Evolutionary conservation across 2,113 vertebrate genomes (phyloP).

Genomic region (Rutilus rutilus): DNA sequence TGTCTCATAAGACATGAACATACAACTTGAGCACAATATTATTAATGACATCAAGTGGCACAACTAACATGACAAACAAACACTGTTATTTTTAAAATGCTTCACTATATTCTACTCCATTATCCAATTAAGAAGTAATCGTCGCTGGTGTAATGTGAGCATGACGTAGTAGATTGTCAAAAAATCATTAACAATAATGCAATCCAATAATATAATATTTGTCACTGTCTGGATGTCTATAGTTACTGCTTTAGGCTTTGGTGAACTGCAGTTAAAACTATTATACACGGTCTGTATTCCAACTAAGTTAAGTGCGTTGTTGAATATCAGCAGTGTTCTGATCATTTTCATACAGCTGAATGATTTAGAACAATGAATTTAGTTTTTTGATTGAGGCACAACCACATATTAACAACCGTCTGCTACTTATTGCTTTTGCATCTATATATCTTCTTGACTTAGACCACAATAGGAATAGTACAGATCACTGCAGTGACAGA

Average conservation of each 20-base stretch:
- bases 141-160: neutral
- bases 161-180: constrained; percentile 45
- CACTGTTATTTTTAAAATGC: neutral
- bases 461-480: constrained; percentile 47
- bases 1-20: neutral
- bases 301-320: neutral
- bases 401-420: constrained; percentile 55
- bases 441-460: constrained; percentile 60
- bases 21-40: constrained; percentile 4
- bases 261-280: neutral
- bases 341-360: neutral
- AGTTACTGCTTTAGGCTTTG: neutral
- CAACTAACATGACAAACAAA: neutral
- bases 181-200: neutral
- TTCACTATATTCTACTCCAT: neutral
- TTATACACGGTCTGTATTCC: neutral
- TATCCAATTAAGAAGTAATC: neutral
- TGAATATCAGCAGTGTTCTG: neutral
- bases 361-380: neutral
- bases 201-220: neutral
- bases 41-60: neutral
- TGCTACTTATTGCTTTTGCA: constrained; percentile 76
- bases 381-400: constrained; percentile 49
- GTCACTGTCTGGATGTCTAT: neutral
- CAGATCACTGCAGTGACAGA: constrained; percentile 57